These are phyloP conservation scores for Bombylius discolor DNA, from an alignment of 2,888 invertebrate genomes.

Conservation along the genomic window DNA sequence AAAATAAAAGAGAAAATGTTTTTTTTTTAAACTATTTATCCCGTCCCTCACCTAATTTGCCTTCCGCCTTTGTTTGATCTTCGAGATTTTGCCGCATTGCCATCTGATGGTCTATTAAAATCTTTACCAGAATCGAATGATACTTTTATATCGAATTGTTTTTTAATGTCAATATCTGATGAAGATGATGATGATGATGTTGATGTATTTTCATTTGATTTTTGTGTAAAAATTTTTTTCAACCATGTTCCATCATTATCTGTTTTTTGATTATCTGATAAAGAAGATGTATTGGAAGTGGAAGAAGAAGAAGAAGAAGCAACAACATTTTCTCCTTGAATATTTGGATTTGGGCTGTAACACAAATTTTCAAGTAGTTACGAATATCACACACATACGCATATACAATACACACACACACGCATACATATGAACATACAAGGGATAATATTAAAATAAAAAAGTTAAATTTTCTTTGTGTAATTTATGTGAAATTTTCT, in stretches of 20 bases:
- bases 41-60: slow-evolving; percentile 39
- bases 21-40: slow-evolving; percentile 4
- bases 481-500: not conserved
- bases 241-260: slow-evolving; percentile 31
- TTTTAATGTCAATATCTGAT: not conserved
- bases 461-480: not conserved
- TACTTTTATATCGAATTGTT: slow-evolving; percentile 31
- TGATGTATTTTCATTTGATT: slow-evolving; percentile 17
- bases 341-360: slow-evolving; percentile 12
- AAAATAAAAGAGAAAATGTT: no score
- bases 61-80: slow-evolving; percentile 31
- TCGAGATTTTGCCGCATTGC: slow-evolving; percentile 29
- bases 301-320: slow-evolving; percentile 23
- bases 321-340: slow-evolving; percentile 9
- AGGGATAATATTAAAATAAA: not conserved
- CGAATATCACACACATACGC: slow-evolving; percentile 3
- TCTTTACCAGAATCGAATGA: slow-evolving; percentile 26
- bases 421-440: not conserved
- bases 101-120: slow-evolving; percentile 35
- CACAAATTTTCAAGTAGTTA: slow-evolving; percentile 12
- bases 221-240: slow-evolving; percentile 33
- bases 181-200: not conserved
- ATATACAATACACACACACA: not conserved
- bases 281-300: slow-evolving; percentile 22
- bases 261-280: slow-evolving; percentile 20